These are phyloP conservation scores for Hydrolagus colliei DNA, from an alignment of 2,797 vertebrate genomes.

Conservation along the genomic window DNA sequence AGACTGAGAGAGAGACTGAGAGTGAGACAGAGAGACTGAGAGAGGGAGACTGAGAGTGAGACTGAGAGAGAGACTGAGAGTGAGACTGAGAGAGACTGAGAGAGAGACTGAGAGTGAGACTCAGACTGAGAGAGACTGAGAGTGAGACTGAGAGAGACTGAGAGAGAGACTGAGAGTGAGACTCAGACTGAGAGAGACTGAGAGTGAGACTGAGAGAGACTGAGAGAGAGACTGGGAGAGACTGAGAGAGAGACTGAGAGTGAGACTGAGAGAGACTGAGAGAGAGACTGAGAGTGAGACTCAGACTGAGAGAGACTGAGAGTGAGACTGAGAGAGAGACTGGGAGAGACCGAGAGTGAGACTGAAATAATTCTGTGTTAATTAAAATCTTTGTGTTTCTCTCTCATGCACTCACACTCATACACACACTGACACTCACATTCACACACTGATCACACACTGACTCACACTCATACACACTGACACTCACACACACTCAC, in stretches of 20 bases:
- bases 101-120: not conserved
- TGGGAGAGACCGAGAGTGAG: not conserved
- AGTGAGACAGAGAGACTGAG: not conserved
- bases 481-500: not conserved
- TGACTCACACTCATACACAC: not conserved
- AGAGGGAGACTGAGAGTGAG: not conserved
- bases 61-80: not conserved
- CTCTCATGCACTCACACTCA: not conserved
- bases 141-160: not conserved
- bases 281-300: not conserved
- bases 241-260: not conserved
- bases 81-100: slow-evolving; percentile 1
- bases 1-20: not conserved
- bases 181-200: not conserved
- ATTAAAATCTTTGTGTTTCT: not conserved
- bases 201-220: not conserved
- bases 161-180: not conserved
- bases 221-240: too few species aligned
- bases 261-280: not conserved
- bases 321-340: not conserved
- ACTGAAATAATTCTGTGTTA: not conserved
- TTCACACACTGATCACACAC: not conserved
- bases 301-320: not conserved
- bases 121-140: not conserved
- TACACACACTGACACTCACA: not conserved